Evolutionary conservation across 2,797 vertebrate species (phyloP), one percentile per base, ranked within the genome.

Genomic region (Numenius phaeopus): DNA sequence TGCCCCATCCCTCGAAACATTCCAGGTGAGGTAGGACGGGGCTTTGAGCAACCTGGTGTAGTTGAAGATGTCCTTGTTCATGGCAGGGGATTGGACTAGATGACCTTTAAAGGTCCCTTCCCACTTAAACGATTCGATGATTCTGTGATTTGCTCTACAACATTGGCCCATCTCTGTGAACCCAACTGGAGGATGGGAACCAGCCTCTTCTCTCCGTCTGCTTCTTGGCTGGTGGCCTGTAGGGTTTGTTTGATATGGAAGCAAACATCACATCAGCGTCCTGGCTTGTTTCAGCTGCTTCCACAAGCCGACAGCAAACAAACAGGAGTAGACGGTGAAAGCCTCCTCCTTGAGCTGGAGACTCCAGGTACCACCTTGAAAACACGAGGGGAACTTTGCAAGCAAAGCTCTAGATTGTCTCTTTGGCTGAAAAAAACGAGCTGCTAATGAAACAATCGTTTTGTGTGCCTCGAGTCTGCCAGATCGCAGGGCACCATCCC

Each of bases 271-370:
- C 15, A 11, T 57, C 18, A 16, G 1, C 24, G 18, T 46, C 39
- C 22, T 29, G 26, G 16, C n/a, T 55, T 47, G 13, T 37, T 44
- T 75, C 24, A 50, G 52, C 15, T 1, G 1, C 73, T 49, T 79
- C 39, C 15, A 12, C 1, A 4, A 57, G 26, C 42, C 3, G 1
- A 40, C 24, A n/a, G 39, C 22, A 47, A 46, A 22, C 0, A 0
- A 57, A n/a, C 10, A 22, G 67, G 37, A 69, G 8, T 18, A 64
- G 59, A 18, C 18, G 16, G 39, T 8, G 10, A 57, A 57, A 50
- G 2, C 18, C 29, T 39, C 7, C 32, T 66, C 19, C 14, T 42
- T 5, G 15, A 37, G 30, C 12, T 57, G 57, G 24, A 64, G 18
- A 9, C 54, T 11, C 7, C 12, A 7, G 26, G 40, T 32, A 46